Evolutionary conservation across 2,888 invertebrate genomes (phyloP).

Genomic region (Dinocampus coccinellae): DNA sequence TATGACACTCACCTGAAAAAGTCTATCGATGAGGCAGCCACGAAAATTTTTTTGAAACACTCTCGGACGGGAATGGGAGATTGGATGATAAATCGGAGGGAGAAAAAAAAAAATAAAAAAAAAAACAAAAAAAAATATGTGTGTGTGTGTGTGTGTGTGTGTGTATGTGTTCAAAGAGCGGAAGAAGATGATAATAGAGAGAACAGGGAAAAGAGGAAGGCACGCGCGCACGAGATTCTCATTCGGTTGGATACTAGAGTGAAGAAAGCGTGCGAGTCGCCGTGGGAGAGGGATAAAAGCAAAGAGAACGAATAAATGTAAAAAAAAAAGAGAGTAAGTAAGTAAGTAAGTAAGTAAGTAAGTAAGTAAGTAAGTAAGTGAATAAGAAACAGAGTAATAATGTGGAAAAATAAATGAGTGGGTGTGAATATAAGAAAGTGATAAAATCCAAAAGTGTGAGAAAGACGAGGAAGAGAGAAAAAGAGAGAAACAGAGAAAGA

Average conservation of each 20-base stretch:
- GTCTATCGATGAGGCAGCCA: background rate
- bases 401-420: too few species aligned
- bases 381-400: conserved; percentile 21
- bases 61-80: conserved; percentile 23
- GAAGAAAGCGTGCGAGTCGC: conserved; percentile 37
- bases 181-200: conserved; percentile 15
- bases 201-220: conserved; percentile 34
- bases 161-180: too few species aligned
- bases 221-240: conserved; percentile 35
- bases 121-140: too few species aligned
- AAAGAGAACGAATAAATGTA: conserved; percentile 32
- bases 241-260: conserved; percentile 14
- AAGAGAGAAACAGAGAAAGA: background rate
- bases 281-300: conserved; percentile 32
- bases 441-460: conserved; percentile 31
- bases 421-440: too few species aligned
- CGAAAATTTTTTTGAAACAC: background rate
- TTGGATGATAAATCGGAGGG: conserved; percentile 34
- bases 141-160: too few species aligned
- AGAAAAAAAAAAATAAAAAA: too few species aligned
- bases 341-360: background rate
- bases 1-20: conserved; percentile 14
- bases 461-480: conserved; percentile 15
- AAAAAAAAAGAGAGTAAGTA: conserved; percentile 26
- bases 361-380: background rate